Percentiles rank a stretch among this genome's conserved stretches.
Conservation (phyloP, 2,888 invertebrate genomes). For the Pemphredon lugubris region DNA sequence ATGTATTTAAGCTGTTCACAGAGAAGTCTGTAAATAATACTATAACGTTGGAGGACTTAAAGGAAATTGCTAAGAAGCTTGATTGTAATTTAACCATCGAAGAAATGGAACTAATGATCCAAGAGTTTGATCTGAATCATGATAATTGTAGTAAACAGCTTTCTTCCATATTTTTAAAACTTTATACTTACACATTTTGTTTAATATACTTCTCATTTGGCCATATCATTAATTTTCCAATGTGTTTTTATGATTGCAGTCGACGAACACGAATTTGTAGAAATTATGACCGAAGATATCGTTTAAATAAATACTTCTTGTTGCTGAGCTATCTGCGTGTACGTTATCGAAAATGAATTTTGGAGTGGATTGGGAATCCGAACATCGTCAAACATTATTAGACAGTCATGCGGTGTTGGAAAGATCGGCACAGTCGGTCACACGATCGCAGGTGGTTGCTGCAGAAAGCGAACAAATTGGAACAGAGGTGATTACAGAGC, state of each 20-base stretch:
- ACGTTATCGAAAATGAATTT: constrained; percentile 78
- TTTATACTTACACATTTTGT: no score
- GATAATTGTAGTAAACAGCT: constrained; percentile 64
- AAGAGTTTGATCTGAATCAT: constrained; percentile 69
- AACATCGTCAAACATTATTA: constrained; percentile 83
- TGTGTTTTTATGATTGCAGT: constrained; percentile 49
- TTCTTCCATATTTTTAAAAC: not conserved
- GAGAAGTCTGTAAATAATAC: constrained; percentile 47
- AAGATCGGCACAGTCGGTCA: constrained; percentile 85
- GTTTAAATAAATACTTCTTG: constrained; percentile 10
- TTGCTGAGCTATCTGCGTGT: not conserved
- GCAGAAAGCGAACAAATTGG: constrained; percentile 92
- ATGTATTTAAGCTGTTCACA: constrained; percentile 65
- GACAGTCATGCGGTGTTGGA: constrained; percentile 84
- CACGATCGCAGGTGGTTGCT: constrained; percentile 88
- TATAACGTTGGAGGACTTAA: constrained; percentile 64
- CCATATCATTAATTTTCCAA: not conserved
- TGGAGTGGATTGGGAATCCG: constrained; percentile 82
- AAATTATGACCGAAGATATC: constrained; percentile 49
- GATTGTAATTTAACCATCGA: constrained; percentile 62
- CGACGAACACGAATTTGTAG: constrained; percentile 60
- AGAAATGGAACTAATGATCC: constrained; percentile 70
- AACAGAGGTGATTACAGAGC: constrained; percentile 88
- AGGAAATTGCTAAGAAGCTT: constrained; percentile 55
- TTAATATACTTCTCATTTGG: no score